These are phyloP conservation scores for Dolichallabes microphthalmus DNA, from an alignment of 2,113 vertebrate species.

Conservation along the genomic window DNA sequence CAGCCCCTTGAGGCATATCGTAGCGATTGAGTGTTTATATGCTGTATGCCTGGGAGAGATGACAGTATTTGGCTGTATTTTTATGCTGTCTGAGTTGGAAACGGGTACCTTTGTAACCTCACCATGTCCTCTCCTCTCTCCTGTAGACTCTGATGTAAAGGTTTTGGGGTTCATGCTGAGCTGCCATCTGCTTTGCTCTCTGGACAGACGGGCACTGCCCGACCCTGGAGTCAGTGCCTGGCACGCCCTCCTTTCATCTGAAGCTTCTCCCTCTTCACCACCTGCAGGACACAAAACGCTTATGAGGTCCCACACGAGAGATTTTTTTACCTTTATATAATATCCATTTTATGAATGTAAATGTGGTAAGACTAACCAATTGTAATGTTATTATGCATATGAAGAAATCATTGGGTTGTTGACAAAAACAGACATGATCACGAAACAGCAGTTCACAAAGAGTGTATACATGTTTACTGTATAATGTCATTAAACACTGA, in stretches of 20 bases:
- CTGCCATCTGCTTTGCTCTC: conserved; percentile 50
- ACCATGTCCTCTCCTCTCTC: conserved; percentile 1
- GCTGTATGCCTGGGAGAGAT: background rate
- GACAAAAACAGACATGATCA: background rate
- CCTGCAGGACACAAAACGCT: background rate
- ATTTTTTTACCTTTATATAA: background rate
- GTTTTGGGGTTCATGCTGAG: conserved; percentile 37
- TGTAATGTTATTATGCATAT: background rate
- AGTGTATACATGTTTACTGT: background rate
- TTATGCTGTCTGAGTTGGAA: background rate
- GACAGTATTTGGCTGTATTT: background rate
- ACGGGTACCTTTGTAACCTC: conserved; percentile 23
- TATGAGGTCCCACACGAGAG: background rate
- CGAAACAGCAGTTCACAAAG: background rate
- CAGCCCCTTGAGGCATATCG: background rate
- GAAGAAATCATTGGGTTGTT: background rate
- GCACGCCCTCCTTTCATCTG: background rate
- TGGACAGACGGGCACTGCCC: conserved; percentile 22
- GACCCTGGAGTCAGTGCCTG: conserved; percentile 4
- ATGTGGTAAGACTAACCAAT: background rate
- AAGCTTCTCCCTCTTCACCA: background rate
- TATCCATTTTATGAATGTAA: background rate
- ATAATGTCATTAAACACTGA: background rate
- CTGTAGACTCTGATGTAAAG: conserved; percentile 41
- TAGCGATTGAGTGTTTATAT: background rate